Percentiles rank a stretch among this genome's conserved stretches.
Evolutionary conservation across 2,113 vertebrate species (phyloP).

Genomic region (Rhinichthys klamathensis): DNA sequence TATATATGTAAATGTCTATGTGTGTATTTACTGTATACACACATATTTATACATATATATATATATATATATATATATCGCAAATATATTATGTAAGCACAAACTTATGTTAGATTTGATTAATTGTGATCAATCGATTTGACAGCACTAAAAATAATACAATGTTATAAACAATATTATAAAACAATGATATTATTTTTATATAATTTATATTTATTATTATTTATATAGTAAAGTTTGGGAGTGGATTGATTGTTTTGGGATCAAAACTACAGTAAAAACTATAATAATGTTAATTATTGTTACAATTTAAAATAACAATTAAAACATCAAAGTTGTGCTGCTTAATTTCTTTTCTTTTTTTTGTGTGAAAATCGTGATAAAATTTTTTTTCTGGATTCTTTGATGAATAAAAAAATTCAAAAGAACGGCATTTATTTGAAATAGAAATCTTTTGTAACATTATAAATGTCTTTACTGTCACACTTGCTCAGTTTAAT

Average conservation of each 20-base stretch:
- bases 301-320: background rate
- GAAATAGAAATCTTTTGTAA: background rate
- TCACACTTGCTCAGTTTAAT: background rate
- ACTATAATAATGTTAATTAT: background rate
- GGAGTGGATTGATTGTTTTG: too few species aligned
- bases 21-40: too few species aligned
- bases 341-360: background rate
- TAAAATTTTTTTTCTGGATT: background rate
- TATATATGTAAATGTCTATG: too few species aligned
- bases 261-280: background rate
- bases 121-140: too few species aligned
- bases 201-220: too few species aligned
- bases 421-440: background rate
- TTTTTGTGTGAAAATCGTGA: background rate
- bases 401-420: too few species aligned
- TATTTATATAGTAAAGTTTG: too few species aligned
- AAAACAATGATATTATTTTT: too few species aligned
- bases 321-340: background rate
- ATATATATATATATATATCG: background rate
- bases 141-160: too few species aligned
- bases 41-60: background rate
- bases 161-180: too few species aligned
- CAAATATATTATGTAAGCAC: too few species aligned
- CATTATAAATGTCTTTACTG: background rate
- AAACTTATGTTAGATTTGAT: too few species aligned